A percentile compares a stretch with the other conserved stretches of the same genome.
phyloP scores from a whole-genome alignment of 2,797 vertebrate species.

The Dallia pectoralis region DNA sequence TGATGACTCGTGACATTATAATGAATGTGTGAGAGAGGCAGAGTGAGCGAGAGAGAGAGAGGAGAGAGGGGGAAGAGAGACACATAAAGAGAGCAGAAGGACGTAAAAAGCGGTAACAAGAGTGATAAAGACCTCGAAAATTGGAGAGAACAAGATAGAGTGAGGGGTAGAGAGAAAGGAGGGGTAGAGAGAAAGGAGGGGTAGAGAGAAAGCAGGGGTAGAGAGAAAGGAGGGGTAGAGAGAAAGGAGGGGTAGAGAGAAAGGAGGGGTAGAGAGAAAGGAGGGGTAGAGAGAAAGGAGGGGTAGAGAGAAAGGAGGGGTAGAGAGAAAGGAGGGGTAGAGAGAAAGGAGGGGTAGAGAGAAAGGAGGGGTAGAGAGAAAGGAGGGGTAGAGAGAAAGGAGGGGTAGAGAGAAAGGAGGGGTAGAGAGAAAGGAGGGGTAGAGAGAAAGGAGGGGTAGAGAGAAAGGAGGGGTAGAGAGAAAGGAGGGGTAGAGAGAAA shows the following conservation, averaged over 20 bases:
- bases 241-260: not conserved
- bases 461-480: not conserved
- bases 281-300: not conserved
- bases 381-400: not conserved
- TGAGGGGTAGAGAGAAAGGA: not conserved
- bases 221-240: not conserved
- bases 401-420: not conserved
- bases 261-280: not conserved
- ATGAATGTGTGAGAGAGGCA: constrained; percentile 26
- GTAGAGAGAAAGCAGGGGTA: not conserved
- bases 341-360: not conserved
- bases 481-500: not conserved
- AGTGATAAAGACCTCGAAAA: constrained; percentile 28
- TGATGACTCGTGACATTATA: constrained; percentile 53
- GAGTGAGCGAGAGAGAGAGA: constrained; percentile 12
- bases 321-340: not conserved
- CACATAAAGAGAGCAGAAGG: constrained; percentile 22
- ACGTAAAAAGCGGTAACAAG: too few species aligned
- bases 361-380: not conserved
- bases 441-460: not conserved
- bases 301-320: not conserved
- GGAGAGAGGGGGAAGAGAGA: constrained; percentile 51
- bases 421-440: not conserved
- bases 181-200: not conserved
- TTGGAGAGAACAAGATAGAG: too few species aligned